These are phyloP conservation scores for Pseudocheirus occidentalis DNA, from an alignment of 2,797 vertebrate genomes.

Conservation along the genomic window DNA sequence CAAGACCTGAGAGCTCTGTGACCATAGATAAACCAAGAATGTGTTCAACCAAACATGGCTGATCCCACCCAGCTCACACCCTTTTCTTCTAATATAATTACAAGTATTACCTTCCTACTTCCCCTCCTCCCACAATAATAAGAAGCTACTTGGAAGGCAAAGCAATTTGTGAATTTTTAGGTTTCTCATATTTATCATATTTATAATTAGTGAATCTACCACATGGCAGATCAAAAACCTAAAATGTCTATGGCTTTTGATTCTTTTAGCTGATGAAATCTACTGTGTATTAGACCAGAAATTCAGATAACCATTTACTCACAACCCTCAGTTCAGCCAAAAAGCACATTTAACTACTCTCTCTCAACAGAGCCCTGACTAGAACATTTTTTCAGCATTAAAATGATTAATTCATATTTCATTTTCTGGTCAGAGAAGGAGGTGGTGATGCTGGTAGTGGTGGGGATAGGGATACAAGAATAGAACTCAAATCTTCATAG, in stretches of 20 bases:
- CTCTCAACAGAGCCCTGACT: not conserved
- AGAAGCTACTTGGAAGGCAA: not conserved
- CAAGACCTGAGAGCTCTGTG: not conserved
- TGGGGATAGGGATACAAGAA: not conserved
- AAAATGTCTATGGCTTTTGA: slow-evolving; percentile 17
- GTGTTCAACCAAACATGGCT: not conserved
- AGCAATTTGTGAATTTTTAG: not conserved
- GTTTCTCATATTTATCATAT: not conserved
- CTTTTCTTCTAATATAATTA: not conserved
- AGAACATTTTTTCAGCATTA: not conserved
- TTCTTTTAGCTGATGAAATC: not conserved
- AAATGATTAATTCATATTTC: not conserved
- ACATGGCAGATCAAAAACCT: slow-evolving; percentile 35
- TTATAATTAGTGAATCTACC: not conserved
- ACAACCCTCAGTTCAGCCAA: not conserved
- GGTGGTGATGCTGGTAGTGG: not conserved
- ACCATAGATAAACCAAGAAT: not conserved
- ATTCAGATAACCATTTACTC: not conserved
- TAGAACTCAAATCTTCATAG: not conserved
- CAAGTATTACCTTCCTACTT: not conserved
- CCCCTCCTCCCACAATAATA: not conserved
- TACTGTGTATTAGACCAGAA: not conserved
- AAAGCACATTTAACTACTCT: not conserved
- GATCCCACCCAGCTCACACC: not conserved
- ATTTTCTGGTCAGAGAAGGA: not conserved